Base-by-base conservation (phyloP, 2,797 vertebrate genomes). In the Gallinago stenura region DNA sequence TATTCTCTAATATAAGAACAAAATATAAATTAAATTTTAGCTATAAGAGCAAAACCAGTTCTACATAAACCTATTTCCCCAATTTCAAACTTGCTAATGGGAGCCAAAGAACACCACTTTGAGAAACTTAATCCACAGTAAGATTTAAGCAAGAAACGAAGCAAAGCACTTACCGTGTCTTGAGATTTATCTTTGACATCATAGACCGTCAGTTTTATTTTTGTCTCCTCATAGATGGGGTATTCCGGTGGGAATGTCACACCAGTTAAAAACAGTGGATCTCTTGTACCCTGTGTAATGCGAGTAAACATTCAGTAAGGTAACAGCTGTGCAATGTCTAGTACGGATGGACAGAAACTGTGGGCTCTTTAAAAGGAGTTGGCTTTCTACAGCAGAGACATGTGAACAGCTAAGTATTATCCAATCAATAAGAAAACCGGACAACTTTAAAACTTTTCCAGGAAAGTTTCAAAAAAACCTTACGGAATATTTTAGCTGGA, bases 251-350 rank as follows among this genome's bases (percentile, higher is more conserved):
- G 99, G 98, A 99, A 99, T 93, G 99, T 99, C 98, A 99, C 98
- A 94, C 99, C 99, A 61, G 99, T 99, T 98, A 99, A 95, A 97
- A 99, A 99, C 97, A 99, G 98, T 65, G 99, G 99, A 97, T 99
- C 99, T 98, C 98, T 99, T 98, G 98, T 99, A 93, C 99, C 99
- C 99, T 99, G 98, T 33, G 96, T 69, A 97, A 96, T 94, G 97
- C 11, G 95, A 98, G 94, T 12, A 97, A 97, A 98, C 91, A 95
- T 81, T 97, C 83, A 94, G 89, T 94, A 95, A 98, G 94, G 97
- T 95, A 98, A 98, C 97, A 98, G 98, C 97, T 98, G 98, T 91
- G 89, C 95, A 86, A 41, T 15, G 85, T 64, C 69, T 82, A 91
- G 69, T 57, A 66, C n/a, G 83, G 66, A 87, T 9, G 66, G 8